These are phyloP conservation scores for Centrocercus urophasianus DNA, from an alignment of 2,113 vertebrate species.

Conservation along the genomic window DNA sequence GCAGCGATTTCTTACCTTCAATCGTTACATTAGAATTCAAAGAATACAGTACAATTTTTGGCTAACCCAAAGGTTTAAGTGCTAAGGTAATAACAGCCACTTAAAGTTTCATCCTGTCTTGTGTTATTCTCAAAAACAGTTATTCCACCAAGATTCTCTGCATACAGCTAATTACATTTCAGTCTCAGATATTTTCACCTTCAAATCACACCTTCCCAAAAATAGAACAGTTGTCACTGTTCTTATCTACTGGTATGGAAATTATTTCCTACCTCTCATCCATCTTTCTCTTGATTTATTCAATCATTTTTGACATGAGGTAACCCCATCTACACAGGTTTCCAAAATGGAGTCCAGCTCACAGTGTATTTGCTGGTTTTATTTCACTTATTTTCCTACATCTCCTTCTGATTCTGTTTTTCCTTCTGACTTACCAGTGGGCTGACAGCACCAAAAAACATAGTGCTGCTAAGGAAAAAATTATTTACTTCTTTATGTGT, in stretches of 20 bases:
- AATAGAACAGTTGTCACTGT: not conserved
- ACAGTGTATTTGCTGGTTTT: not conserved
- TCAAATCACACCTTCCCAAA: not conserved
- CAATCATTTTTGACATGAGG: fast-evolving
- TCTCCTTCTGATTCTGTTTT: not conserved
- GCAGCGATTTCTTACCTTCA: not conserved
- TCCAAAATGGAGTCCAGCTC: not conserved
- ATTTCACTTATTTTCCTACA: not conserved
- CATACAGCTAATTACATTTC: not conserved
- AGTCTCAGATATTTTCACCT: not conserved
- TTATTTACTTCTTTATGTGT: not conserved
- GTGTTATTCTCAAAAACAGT: not conserved
- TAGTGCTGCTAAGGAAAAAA: not conserved
- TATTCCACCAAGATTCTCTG: not conserved
- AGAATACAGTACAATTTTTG: not conserved
- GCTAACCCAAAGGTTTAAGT: not conserved
- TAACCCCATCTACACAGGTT: not conserved
- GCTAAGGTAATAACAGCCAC: not conserved
- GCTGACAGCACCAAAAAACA: not conserved
- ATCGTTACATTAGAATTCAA: not conserved
- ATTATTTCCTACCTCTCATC: not conserved
- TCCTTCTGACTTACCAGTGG: not conserved
- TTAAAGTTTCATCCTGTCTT: not conserved
- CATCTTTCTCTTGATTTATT: not conserved
- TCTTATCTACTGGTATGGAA: not conserved